Evolutionary conservation across 2,888 invertebrate genomes (phyloP).

Genomic region (Chymomyza caudatula): DNA sequence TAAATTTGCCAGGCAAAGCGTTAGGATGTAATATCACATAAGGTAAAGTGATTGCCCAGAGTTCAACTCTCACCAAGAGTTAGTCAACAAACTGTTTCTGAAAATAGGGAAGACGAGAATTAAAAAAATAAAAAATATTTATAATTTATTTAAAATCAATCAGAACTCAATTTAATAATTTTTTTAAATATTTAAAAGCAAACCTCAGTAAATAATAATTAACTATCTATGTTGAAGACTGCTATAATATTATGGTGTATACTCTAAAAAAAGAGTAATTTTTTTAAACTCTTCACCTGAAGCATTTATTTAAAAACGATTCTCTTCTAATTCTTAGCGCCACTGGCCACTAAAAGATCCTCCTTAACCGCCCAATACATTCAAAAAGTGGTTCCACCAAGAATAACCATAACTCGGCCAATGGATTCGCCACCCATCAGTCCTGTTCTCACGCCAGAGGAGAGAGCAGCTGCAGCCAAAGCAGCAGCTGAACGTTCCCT

Average conservation of each 20-base stretch:
- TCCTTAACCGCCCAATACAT: constrained; percentile 7
- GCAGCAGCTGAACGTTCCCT: constrained; percentile 21
- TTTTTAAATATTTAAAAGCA: too few species aligned
- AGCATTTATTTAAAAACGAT: neutral
- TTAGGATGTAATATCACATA: neutral
- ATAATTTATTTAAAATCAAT: too few species aligned
- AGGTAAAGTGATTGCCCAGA: constrained; percentile 24
- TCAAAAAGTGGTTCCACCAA: constrained; percentile 40
- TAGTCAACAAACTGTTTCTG: neutral
- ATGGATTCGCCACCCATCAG: constrained; percentile 5
- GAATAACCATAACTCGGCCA: constrained; percentile 43
- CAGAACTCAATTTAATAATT: too few species aligned
- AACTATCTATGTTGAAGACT: too few species aligned
- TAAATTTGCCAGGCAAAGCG: constrained; percentile 27
- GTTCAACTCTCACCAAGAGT: constrained; percentile 49
- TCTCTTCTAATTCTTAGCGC: constrained; percentile 22
- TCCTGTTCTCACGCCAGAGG: neutral
- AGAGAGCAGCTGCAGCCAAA: constrained; percentile 10
- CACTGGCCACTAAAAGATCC: constrained; percentile 10
- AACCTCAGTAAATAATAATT: too few species aligned
- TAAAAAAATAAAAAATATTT: too few species aligned
- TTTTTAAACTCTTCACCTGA: neutral
- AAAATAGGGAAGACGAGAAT: neutral
- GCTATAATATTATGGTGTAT: too few species aligned
- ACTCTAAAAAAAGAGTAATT: too few species aligned